Evolutionary conservation across 2,888 invertebrate genomes (phyloP).

Genomic region (Epinotia demarniana): DNA sequence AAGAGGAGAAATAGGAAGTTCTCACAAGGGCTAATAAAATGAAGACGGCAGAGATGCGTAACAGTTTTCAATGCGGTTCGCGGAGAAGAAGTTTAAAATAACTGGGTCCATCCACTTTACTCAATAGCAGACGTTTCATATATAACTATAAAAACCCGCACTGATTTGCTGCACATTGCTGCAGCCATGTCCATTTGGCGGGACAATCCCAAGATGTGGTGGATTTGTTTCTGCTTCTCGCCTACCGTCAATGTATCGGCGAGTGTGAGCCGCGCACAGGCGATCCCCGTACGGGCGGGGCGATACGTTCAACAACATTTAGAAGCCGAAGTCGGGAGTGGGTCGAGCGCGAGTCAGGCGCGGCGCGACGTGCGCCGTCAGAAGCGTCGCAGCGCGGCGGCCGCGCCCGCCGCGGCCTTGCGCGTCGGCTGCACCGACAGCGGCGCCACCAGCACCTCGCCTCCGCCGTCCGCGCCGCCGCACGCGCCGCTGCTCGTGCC

Average conservation of each 20-base stretch:
- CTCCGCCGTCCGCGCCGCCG: constrained; percentile 79
- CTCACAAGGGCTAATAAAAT: constrained; percentile 3
- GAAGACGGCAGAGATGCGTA: constrained; percentile 1
- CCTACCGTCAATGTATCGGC: constrained; percentile 8
- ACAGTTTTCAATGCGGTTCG: background rate
- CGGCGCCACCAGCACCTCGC: constrained; percentile 89
- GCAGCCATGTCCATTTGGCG: constrained; percentile 6
- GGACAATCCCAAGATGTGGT: constrained; percentile 6
- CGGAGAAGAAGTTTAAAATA: background rate
- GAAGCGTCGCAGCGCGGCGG: constrained; percentile 89
- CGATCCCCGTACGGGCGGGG: background rate
- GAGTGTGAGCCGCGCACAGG: background rate
- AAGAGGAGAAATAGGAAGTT: background rate
- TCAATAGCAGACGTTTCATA: background rate
- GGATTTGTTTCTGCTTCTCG: constrained; percentile 11
- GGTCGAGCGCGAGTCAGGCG: constrained; percentile 52
- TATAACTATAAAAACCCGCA: constrained; percentile 1
- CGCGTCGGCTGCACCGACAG: constrained; percentile 94
- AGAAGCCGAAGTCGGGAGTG: constrained; percentile 12
- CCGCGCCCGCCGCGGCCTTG: constrained; percentile 87
- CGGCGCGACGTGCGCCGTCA: constrained; percentile 76
- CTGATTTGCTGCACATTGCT: constrained; percentile 18
- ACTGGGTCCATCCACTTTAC: background rate
- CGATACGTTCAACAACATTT: constrained; percentile 1
- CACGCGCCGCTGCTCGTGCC: constrained; percentile 83